These are phyloP conservation scores for Neocrepidodera transversa DNA, from an alignment of 2,888 invertebrate genomes.

Conservation along the genomic window DNA sequence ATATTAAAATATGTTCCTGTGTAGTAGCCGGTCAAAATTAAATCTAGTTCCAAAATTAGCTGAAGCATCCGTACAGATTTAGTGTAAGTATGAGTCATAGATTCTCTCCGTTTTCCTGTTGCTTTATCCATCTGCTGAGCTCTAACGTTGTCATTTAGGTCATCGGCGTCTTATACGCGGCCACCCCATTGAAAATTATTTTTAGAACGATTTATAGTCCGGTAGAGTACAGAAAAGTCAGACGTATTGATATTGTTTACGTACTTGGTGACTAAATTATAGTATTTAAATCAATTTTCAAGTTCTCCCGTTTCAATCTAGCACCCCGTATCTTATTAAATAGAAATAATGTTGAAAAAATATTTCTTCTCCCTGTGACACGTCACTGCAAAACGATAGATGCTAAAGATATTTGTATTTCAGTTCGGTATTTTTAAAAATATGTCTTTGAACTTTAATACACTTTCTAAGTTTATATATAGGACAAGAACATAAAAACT, in stretches of 20 bases:
- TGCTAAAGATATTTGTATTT: slow-evolving; percentile 18
- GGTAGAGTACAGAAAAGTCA: no score
- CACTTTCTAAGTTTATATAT: neutral
- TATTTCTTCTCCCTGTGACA: no score
- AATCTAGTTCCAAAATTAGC: slow-evolving; percentile 41
- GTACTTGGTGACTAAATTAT: no score
- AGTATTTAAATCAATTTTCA: no score
- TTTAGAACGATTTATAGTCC: slow-evolving; percentile 32
- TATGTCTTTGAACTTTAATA: slow-evolving; percentile 7
- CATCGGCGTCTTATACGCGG: slow-evolving; percentile 32
- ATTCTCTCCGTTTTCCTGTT: slow-evolving; percentile 44
- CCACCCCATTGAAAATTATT: slow-evolving; percentile 41
- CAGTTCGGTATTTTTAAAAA: slow-evolving; percentile 9
- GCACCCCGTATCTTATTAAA: no score
- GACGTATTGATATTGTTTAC: no score
- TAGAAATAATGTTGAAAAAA: no score
- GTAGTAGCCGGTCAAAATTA: slow-evolving; percentile 7
- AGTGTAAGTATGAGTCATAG: slow-evolving; percentile 44
- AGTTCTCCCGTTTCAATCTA: no score
- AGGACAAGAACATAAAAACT: no score
- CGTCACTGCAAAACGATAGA: no score
- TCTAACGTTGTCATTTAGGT: slow-evolving; percentile 43
- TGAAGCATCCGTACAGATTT: slow-evolving; percentile 43
- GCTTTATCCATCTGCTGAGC: slow-evolving; percentile 39
- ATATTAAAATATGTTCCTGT: neutral